These are phyloP conservation scores for Orthosia gracilis DNA, from an alignment of 2,888 invertebrate genomes.

Conservation along the genomic window DNA sequence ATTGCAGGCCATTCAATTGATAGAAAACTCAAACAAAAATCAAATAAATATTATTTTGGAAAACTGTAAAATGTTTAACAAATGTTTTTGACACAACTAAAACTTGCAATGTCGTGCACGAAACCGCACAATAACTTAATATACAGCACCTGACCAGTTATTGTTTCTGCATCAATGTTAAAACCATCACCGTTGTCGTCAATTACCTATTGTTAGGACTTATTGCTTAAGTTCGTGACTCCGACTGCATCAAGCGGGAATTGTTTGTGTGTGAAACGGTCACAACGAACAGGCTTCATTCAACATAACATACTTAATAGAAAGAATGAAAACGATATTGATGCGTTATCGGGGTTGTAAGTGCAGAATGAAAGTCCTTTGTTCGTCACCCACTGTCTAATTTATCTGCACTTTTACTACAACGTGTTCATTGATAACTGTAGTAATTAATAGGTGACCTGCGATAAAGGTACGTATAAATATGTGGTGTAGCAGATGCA, in stretches of 20 bases:
- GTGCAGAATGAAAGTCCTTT: constrained; percentile 55
- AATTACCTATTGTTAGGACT: constrained; percentile 60
- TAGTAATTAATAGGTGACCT: constrained; percentile 60
- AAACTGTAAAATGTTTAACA: not conserved
- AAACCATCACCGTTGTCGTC: constrained; percentile 52
- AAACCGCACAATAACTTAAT: constrained; percentile 21
- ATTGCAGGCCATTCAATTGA: not conserved
- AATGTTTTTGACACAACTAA: not conserved
- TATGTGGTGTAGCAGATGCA: constrained; percentile 59
- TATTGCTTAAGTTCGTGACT: constrained; percentile 63
- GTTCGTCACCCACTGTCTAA: constrained; percentile 42
- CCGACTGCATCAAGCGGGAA: constrained; percentile 45
- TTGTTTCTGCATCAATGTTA: constrained; percentile 53
- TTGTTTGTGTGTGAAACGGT: constrained; percentile 38
- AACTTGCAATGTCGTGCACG: constrained; percentile 1
- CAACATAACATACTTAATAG: constrained; percentile 36
- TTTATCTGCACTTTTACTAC: constrained; percentile 53
- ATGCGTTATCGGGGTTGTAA: constrained; percentile 45
- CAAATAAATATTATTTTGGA: not conserved
- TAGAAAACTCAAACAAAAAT: not conserved
- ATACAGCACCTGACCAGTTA: constrained; percentile 40
- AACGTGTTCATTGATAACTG: constrained; percentile 54
- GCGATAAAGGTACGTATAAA: constrained; percentile 70
- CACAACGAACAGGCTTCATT: constrained; percentile 25
- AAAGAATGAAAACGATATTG: constrained; percentile 43